Evolutionary conservation across 2,888 invertebrate species (phyloP).

Genomic region (Steinernema scapterisci): DNA sequence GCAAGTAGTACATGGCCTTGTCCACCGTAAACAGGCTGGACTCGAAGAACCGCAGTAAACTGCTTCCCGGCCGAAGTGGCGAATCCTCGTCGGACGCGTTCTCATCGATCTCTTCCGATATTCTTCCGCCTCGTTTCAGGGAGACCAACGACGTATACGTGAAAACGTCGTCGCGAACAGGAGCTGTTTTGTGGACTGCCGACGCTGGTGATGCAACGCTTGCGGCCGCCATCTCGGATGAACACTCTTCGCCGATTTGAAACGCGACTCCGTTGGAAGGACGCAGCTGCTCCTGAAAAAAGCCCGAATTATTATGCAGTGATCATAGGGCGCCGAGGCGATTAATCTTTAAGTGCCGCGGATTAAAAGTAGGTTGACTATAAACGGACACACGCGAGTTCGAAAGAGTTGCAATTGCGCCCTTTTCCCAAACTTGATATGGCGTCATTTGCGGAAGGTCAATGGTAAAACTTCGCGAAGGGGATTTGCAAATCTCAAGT

Average conservation of each 20-base stretch:
- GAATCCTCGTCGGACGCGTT: conserved; percentile 9
- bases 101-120: conserved; percentile 16
- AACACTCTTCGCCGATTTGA: conserved; percentile 13
- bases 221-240: not conserved
- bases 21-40: conserved; percentile 97
- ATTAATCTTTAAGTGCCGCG: no score
- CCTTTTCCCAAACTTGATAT: no score
- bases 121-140: conserved; percentile 3
- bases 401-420: no score
- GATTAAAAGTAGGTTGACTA: no score
- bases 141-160: not conserved
- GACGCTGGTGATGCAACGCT: not conserved
- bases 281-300: no score
- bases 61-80: conserved; percentile 5
- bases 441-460: no score
- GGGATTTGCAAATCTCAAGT: no score
- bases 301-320: no score
- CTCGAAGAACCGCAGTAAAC: conserved; percentile 86
- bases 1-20: conserved; percentile 95
- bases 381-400: no score
- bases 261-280: conserved; percentile 24
- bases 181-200: not conserved
- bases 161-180: conserved; percentile 13
- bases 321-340: no score
- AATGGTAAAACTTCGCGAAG: no score